phyloP scores from a whole-genome alignment of 2,797 vertebrate genomes.

The Aselliscus stoliczkanus region DNA sequence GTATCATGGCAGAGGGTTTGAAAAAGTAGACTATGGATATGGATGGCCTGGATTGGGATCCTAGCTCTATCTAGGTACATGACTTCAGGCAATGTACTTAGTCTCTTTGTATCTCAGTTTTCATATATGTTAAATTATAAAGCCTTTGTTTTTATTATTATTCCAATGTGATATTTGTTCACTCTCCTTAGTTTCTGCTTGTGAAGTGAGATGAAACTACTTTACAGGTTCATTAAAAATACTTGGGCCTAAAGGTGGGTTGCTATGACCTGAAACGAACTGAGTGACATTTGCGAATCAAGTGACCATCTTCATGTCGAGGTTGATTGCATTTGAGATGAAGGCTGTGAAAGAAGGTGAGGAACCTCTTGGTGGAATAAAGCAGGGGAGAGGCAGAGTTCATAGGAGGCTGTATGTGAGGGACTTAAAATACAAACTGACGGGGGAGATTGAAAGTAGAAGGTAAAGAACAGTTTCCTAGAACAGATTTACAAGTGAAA shows the following conservation, averaged over 20 bases:
- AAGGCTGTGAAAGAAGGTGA: not conserved
- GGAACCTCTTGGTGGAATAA: not conserved
- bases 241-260: not conserved
- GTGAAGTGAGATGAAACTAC: slow-evolving; percentile 11
- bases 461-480: not conserved
- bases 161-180: not conserved
- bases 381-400: not conserved
- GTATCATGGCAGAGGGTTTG: not conserved
- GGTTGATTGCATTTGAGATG: not conserved
- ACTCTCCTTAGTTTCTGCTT: not conserved
- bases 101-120: not conserved
- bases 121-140: not conserved
- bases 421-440: not conserved
- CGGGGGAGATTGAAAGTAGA: not conserved
- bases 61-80: not conserved
- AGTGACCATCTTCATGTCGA: not conserved
- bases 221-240: slow-evolving; percentile 4
- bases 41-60: not conserved
- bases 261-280: not conserved
- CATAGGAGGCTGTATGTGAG: not conserved
- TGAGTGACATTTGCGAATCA: not conserved
- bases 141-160: not conserved
- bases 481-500: not conserved
- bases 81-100: not conserved
- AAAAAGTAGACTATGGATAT: not conserved